Evolutionary conservation across 2,113 vertebrate genomes (phyloP), one percentile per base, ranked within the genome.

Genomic region (Xyrauchen texanus): DNA sequence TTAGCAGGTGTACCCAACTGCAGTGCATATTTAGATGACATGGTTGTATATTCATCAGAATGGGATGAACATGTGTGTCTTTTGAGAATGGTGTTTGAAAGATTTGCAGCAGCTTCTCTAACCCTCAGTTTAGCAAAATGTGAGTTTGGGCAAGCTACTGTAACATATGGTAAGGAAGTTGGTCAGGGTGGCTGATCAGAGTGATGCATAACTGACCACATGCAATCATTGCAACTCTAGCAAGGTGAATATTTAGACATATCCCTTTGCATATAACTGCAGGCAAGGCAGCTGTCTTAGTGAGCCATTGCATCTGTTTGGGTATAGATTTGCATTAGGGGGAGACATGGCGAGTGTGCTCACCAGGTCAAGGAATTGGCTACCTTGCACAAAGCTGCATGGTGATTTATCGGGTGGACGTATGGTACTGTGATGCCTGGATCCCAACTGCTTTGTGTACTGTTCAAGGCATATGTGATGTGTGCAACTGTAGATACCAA

Each of bases 351-450:
- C 8, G 57, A 7, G 42, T 47, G 15, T 73, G 57, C 44, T 73
- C 55, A 61, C 57, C 70, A 16, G 8, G 57, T 61, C 2, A 61
- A 7, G 70, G 55, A 61, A 61, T 73, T 73, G n/a, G 57, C 6
- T 60, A 55, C 12, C 68, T 57, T 70, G 70, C 42, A 47, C 13
- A 6, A 11, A 60, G 45, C 55, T 12, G 57, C 52, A 9, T 61
- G 55, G 57, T 61, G 70, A 73, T 73, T 74, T 62, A 74, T 3
- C 2, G 11, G 10, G 45, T 51, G 46, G 46, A 74, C 71, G 58
- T 74, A 62, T 62, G 70, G 70, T 61, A 9, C 71, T 62, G 6
- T 74, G 71, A 62, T 7, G 58, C 71, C 62, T 45, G 2, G 10
- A 62, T 74, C 71, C 71, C n/a, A 49, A 52, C 68, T 44, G 8